Conservation (phyloP, 1,140 invertebrate genomes). For the Antheraea pernyi region DNA sequence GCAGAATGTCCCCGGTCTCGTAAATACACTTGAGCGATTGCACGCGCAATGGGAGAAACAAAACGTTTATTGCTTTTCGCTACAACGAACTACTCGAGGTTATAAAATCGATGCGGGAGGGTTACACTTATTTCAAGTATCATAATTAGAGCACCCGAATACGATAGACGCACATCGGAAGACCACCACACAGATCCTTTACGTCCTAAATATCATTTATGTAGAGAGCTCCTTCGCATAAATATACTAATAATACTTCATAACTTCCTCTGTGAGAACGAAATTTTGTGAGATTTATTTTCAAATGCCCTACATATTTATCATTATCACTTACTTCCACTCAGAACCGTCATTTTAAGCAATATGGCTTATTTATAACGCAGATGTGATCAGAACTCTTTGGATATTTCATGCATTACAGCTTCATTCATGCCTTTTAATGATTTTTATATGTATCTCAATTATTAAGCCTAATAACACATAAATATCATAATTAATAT, state of each 20-base stretch:
- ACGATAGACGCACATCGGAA: constrained; percentile 23
- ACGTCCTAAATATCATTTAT: neutral
- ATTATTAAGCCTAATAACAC: too few species aligned
- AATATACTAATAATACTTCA: too few species aligned
- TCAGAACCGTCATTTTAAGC: too few species aligned
- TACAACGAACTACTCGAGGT: constrained; percentile 23
- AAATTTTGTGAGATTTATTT: too few species aligned
- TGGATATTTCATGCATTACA: too few species aligned
- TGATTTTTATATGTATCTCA: too few species aligned
- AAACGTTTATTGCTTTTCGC: constrained; percentile 25
- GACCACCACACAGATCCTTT: constrained; percentile 57
- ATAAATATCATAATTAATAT: too few species aligned
- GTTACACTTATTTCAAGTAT: constrained; percentile 37
- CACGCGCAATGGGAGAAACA: constrained; percentile 9
- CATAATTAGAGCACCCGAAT: constrained; percentile 45
- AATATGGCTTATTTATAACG: too few species aligned
- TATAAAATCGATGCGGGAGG: constrained; percentile 55
- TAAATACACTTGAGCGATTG: constrained; percentile 8
- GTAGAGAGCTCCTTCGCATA: neutral
- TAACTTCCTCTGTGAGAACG: too few species aligned
- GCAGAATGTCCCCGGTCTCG: constrained; percentile 13
- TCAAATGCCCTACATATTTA: neutral
- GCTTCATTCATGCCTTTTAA: too few species aligned
- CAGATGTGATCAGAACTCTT: too few species aligned
- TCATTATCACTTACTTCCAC: neutral